Percentiles rank a stretch among this genome's conserved stretches.
phyloP scores from a whole-genome alignment of 2,888 invertebrate genomes.

The Amiota communis region DNA sequence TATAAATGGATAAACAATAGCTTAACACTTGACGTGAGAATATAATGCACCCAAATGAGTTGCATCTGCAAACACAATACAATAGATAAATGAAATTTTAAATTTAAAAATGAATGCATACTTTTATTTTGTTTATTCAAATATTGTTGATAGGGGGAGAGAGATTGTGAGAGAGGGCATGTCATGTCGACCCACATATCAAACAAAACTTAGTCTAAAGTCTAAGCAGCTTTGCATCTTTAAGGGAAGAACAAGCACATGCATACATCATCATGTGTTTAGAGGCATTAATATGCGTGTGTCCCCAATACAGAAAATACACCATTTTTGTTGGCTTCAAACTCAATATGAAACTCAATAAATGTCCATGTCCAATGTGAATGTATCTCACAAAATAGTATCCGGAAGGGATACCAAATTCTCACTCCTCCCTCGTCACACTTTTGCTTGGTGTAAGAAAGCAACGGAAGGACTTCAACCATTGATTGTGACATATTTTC shows the following conservation, averaged over 20 bases:
- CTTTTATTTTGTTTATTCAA: no score
- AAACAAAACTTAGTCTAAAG: neutral
- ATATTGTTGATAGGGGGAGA: no score
- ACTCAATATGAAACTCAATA: neutral
- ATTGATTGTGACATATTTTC: conserved; percentile 28
- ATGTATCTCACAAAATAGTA: conserved; percentile 1
- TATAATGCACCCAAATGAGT: no score
- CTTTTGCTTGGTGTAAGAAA: neutral
- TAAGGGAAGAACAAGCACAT: neutral
- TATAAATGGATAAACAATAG: neutral
- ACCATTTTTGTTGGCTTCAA: neutral
- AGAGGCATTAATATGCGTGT: conserved; percentile 19
- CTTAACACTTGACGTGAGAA: no score
- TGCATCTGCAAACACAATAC: no score
- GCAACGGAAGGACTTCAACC: conserved; percentile 4
- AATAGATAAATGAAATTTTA: no score
- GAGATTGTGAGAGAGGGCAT: no score
- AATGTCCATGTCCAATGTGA: no score
- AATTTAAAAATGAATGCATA: no score
- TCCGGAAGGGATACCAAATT: conserved; percentile 1
- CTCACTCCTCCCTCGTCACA: neutral
- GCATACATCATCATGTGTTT: neutral
- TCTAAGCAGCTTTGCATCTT: no score
- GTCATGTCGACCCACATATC: neutral
- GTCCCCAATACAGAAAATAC: conserved; percentile 3